Evolutionary conservation across 2,113 vertebrate species (phyloP).

Genomic region (Oncorhynchus gorbuscha): DNA sequence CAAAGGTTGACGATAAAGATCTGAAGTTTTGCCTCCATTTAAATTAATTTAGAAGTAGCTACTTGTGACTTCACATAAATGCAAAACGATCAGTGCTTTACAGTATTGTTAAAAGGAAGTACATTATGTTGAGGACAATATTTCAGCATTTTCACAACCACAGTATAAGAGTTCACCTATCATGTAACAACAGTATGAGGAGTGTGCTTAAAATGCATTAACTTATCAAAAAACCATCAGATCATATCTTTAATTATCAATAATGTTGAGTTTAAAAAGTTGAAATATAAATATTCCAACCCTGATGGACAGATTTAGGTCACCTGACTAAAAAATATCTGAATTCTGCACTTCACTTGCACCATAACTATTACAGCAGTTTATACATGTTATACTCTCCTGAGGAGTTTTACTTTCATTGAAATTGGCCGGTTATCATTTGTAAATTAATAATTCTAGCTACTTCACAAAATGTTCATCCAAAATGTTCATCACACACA

Average conservation of each 20-base stretch:
- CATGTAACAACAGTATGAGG: too few species aligned
- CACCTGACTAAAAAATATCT: not conserved
- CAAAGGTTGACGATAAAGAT: not conserved
- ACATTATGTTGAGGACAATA: not conserved
- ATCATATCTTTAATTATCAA: not conserved
- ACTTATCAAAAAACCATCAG: too few species aligned
- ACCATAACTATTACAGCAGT: not conserved
- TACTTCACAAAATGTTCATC: not conserved
- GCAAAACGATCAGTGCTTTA: not conserved
- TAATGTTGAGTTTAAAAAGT: too few species aligned
- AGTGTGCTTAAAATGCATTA: not conserved
- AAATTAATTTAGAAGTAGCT: not conserved
- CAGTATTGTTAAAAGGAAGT: not conserved
- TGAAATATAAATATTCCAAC: too few species aligned
- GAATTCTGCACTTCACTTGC: conserved; percentile 16
- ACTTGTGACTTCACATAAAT: not conserved
- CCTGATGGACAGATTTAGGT: not conserved
- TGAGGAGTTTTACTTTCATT: not conserved
- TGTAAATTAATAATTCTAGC: not conserved
- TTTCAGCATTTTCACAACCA: not conserved
- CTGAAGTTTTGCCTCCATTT: too few species aligned
- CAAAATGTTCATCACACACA: not conserved
- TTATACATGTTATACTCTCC: not conserved
- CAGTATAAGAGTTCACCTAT: too few species aligned
- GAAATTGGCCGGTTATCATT: not conserved